Base-by-base conservation (phyloP, 2,797 vertebrate genomes). In the Phylloscopus collybita region DNA sequence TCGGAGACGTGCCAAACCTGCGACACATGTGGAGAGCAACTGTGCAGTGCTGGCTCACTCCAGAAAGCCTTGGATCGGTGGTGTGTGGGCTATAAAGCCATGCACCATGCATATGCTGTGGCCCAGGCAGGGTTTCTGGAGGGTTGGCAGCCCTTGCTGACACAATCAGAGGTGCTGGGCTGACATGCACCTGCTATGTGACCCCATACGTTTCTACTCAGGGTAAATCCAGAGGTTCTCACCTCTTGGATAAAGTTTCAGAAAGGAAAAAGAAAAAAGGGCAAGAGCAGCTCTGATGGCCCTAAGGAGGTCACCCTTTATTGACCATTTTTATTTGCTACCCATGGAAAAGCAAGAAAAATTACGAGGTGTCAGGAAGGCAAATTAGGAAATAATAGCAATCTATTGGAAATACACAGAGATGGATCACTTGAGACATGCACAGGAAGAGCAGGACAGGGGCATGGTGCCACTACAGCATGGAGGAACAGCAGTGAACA, bases 1-100 rank as follows among this genome's bases (percentile, higher is more conserved):
- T 88, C 61, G 1, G 86, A 90, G 93, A 92, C 5, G 14, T 93
- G 88, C 94, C 95, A 97, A 96, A 95, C 83, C 92, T 65, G 78
- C 0, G 1, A 74, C 95, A 87, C 92, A 96, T 82, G 95, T 95
- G 94, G 88, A 73, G 80, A 95, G 95, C 90, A 95, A 95, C 90
- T 93, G 94, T 70, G 73, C 76, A 65, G 80, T 8, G 14, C 80
- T 4, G 6, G 61, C 88, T 95, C 21, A 0, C 76, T 88, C 61
- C 78, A 70, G 86, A 92, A 93, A 85, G 74, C 78, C 45, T 61
- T 32, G 78, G 71, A 70, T 80, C 3, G 3, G 62, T 1, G 0
- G 45, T 3, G 4, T 3, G 6, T 38, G 80, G 53, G 86, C 83
- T 66, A 45, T 76, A 89, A 84, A 83, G 40, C 84, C 90, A n/a